Evolutionary conservation across 2,113 vertebrate genomes (phyloP).

Genomic region (Oryzias melastigma): DNA sequence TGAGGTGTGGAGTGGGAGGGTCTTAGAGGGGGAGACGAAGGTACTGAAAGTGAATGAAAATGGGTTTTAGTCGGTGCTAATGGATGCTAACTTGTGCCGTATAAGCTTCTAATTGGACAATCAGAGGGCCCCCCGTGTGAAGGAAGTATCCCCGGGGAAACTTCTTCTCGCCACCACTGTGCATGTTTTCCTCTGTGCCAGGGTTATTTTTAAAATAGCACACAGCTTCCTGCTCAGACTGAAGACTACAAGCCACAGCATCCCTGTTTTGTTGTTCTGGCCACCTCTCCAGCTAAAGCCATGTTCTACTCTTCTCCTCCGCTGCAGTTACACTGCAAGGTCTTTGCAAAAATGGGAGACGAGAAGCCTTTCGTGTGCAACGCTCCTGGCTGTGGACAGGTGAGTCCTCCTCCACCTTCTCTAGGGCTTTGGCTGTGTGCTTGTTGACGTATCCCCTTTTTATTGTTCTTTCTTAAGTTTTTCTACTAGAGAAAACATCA

Average conservation of each 20-base stretch:
- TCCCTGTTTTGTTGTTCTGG: constrained; percentile 64
- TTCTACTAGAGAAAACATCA: neutral
- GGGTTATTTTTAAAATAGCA: constrained; percentile 79
- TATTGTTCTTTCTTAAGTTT: neutral
- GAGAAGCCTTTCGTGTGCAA: constrained; percentile 97
- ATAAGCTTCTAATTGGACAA: constrained; percentile 67
- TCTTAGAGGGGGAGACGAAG: constrained; percentile 49
- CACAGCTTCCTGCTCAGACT: constrained; percentile 71
- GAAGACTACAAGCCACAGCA: constrained; percentile 69
- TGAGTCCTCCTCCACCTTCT: constrained; percentile 70
- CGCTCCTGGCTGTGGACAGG: constrained; percentile 96
- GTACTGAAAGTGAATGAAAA: constrained; percentile 49
- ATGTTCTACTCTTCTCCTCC: constrained; percentile 79
- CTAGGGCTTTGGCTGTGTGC: constrained; percentile 40
- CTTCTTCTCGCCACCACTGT: constrained; percentile 70
- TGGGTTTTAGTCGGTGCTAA: constrained; percentile 60
- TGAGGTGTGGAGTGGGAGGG: constrained; percentile 52
- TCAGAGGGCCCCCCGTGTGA: constrained; percentile 65
- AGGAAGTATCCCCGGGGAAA: constrained; percentile 81
- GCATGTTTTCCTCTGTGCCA: constrained; percentile 71
- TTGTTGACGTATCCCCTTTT: neutral
- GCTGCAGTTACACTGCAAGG: constrained; percentile 79
- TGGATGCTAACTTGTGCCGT: constrained; percentile 36
- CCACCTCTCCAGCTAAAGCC: constrained; percentile 51
- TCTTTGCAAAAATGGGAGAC: constrained; percentile 91